Base-by-base conservation (phyloP, 2,797 vertebrate species). In the Clarias laeviceps region DNA sequence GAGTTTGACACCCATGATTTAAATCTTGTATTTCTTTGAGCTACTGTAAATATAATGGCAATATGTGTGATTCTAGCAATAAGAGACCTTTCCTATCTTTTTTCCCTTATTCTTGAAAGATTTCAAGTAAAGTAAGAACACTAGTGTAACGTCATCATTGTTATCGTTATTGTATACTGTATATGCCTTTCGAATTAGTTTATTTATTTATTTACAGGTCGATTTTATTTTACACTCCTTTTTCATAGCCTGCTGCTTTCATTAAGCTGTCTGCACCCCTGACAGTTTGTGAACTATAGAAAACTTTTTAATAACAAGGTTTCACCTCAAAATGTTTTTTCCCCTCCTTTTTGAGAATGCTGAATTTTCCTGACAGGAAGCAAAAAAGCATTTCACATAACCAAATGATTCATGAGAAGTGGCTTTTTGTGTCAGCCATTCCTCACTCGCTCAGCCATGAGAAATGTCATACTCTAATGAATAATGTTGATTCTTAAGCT, bases 381-480 rank as follows among this genome's bases (percentile, higher is more conserved):
- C 56, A 80, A 87, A 82, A 90, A 24, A 84, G 57, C 84, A 82
- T 87, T 87, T 89, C 85, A 74, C 76, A 83, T 11, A 24, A 65
- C 84, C 79, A 90, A 91, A 90, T 94, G 78, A 93, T 93, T 92
- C 82, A 90, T 91, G 90, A 90, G 90, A 89, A 89, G 90, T 90
- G 89, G 84, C 82, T 90, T 91, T 92, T 87, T 90, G 84, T 91
- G 89, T 89, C 83, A 62, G 27, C 45, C 78, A 66, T 82, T 84
- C 66, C 59, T 90, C 89, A 84, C 78, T 45, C n/a, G 81, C 68
- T 85, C 72, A 59, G 50, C 50, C 69, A 85, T 89, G 85, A 85
- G 84, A 82, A 83, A 65, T 45, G 82, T 87, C 27, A 7, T n/a
- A 68, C 76, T 83, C 37, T n/a, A n/a, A n/a, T n/a, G n/a, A n/a